These are phyloP conservation scores for Eidolon helvum DNA, from an alignment of 2,113 vertebrate species.

Conservation along the genomic window DNA sequence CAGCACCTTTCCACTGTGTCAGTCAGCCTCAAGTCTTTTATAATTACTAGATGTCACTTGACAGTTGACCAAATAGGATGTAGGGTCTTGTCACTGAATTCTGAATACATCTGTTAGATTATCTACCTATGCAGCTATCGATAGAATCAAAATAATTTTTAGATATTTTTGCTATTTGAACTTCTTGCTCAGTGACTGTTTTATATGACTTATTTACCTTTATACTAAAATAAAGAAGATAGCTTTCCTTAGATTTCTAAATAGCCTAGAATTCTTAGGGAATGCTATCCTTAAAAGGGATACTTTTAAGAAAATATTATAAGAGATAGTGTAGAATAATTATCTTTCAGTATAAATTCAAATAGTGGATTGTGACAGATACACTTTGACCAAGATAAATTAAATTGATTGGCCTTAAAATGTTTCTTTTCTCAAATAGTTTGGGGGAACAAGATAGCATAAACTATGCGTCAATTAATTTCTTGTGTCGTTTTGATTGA, in stretches of 20 bases:
- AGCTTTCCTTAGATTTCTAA: conserved; percentile 6
- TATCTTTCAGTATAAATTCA: conserved; percentile 31
- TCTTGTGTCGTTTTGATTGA: conserved; percentile 36
- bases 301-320: not conserved
- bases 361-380: conserved; percentile 7
- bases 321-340: not conserved
- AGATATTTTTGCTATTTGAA: conserved; percentile 17
- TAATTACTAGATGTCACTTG: conserved; percentile 14
- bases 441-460: conserved; percentile 32
- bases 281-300: not conserved
- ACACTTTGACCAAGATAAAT: not conserved
- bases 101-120: conserved; percentile 36
- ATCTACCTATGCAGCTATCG: conserved; percentile 7
- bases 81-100: conserved; percentile 38
- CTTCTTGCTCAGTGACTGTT: conserved; percentile 7
- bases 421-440: conserved; percentile 31
- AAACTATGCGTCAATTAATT: conserved; percentile 5
- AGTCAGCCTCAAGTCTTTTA: not conserved
- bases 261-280: not conserved
- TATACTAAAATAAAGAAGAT: not conserved
- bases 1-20: not conserved
- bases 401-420: conserved; percentile 22
- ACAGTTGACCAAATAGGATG: conserved; percentile 24
- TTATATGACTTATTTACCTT: conserved; percentile 34
- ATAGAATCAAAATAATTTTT: conserved; percentile 14